Percentiles rank a stretch among this genome's conserved stretches.
phyloP scores from a whole-genome alignment of 2,888 invertebrate species.

The Villa cingulata region DNA sequence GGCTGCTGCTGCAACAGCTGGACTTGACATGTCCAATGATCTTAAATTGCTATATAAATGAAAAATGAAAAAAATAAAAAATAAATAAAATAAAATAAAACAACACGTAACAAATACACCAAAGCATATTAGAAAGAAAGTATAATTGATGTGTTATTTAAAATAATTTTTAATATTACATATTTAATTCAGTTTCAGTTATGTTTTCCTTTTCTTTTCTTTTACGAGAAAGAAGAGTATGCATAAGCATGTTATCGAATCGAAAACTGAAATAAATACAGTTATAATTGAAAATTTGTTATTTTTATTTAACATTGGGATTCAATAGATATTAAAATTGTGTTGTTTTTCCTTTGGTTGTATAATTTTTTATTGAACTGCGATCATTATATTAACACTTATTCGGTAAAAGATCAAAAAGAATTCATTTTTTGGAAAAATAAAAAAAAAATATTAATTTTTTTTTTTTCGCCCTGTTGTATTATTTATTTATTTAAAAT shows the following conservation, averaged over 20 bases:
- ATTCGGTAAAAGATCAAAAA: slow-evolving; percentile 2
- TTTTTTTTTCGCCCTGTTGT: too few relatives aligned
- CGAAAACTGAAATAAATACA: neutral
- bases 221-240: neutral
- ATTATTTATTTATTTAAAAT: too few relatives aligned
- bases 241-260: neutral
- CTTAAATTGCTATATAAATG: slow-evolving; percentile 52
- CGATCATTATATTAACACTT: neutral
- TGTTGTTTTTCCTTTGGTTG: neutral
- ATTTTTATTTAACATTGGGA: too few relatives aligned
- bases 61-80: slow-evolving; percentile 24
- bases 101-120: slow-evolving; percentile 1
- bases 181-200: neutral
- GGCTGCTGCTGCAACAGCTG: slow-evolving; percentile 45
- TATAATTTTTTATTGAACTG: neutral
- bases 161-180: neutral
- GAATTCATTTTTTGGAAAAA: too few relatives aligned
- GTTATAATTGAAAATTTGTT: neutral
- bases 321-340: too few relatives aligned
- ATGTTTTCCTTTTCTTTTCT: neutral
- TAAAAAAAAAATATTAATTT: too few relatives aligned
- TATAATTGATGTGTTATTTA: neutral
- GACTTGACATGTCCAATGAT: slow-evolving; percentile 58
- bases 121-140: slow-evolving; percentile 5
- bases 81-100: slow-evolving; percentile 13